Base-by-base conservation (phyloP, 1,140 invertebrate species). In the Luehdorfia chinensis region DNA sequence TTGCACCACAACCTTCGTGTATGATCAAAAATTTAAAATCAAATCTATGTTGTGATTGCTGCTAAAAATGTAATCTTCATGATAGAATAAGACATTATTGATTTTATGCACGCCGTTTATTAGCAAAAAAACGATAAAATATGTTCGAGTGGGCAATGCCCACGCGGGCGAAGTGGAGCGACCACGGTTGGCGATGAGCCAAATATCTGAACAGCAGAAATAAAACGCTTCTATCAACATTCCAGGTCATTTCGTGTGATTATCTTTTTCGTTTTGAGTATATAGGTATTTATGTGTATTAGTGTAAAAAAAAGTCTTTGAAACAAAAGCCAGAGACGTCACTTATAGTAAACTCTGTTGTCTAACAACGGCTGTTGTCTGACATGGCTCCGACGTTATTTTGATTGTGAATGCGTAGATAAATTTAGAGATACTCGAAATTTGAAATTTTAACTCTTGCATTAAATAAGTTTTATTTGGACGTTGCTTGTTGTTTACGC, bases 161-260 rank as follows among this genome's bases (percentile, higher is more conserved):
- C 63, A 70, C 62, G 68, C 65, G 50, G 25, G 33, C 59, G 63
- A 68, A 67, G 66, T 68, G 59, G 67, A 62, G 64, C 72, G 72
- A 55, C 67, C 66, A 57, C 66, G 54, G 59, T 66, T 77, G 76
- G 72, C 72, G 45, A 21, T 30, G 44, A 54, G 74, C 75, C 70
- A 75, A 67, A 50, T 53, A 59, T 63, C 61, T 66, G 59, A 62
- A 68, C 62, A 67, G 68, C 71, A 76, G 68, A 74, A 77, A 80
- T 80, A 71, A 71, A 80, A 77, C 69, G 62, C 62, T 54, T 72
- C 76, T 80, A 75, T 80, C 72, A 77, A 72, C 72, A 80, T 80
- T 77, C 76, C 74, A 80, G 72, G 59, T 67, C 76, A 80, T 65
- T 75, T 74, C 67, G 53, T 67, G 66, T 45, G 61, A 75, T 75